Evolutionary conservation across 2,113 vertebrate genomes (phyloP), one percentile per base, ranked within the genome.

Genomic region (Proteles cristata): DNA sequence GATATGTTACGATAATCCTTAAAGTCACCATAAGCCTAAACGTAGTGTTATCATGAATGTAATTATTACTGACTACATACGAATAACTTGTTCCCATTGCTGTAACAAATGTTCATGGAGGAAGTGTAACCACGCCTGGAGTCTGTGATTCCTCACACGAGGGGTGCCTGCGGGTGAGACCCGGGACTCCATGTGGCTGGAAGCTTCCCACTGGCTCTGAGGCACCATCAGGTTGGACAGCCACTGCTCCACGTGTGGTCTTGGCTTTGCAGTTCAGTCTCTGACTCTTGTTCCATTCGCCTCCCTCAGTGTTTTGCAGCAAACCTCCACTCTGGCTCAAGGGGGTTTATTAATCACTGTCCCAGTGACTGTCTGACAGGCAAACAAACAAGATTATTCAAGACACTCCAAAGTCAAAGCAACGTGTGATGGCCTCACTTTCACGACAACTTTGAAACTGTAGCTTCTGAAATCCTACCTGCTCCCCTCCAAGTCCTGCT

Each of bases 401-500:
- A 61, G 53, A 84, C 66, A 79, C 39, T 50, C 21, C 77, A 55
- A 35, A 14, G 11, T 65, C 61, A 91, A 35, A 55, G 33, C 69
- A 53, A 90, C 26, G 43, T 11, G 63, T 58, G 61, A 77, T 7
- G 43, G 5, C 83, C 53, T 79, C 71, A 77, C n/a, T 61, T 93
- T 90, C 79, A 83, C n/a, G 33, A 92, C 81, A 89, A 74, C 45
- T 97, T 65, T 90, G 91, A 93, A 94, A 73, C 45, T 25, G 15
- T 66, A 71, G 26, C 61, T 94, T 95, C 74, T 66, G 39, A 16
- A 95, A 66, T 90, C 81, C 83, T 80, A 48, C 31, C 74, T 11
- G 31, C 17, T 79, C 76, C 77, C 74, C 97, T 96, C 94, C 86
- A 97, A 96, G 43, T 45, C 68, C 35, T 82, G 45, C 33, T 93